Evolutionary conservation across 1,140 invertebrate genomes (phyloP).

Genomic region (Melanaphis sacchari): DNA sequence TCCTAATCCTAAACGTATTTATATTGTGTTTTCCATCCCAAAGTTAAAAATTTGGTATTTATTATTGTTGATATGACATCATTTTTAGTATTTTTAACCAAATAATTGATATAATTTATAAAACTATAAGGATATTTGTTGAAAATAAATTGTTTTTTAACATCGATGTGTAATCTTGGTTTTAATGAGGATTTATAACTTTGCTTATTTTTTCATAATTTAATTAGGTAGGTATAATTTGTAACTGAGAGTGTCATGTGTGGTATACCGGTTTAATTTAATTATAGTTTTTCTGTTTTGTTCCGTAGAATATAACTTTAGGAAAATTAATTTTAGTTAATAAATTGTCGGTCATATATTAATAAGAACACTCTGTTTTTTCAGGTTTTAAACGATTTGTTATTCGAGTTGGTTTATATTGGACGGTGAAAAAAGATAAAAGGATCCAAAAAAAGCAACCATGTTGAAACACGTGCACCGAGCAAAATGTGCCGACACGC

Average conservation of each 20-base stretch:
- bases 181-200: neutral
- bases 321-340: neutral
- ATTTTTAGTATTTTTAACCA: neutral
- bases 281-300: neutral
- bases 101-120: neutral
- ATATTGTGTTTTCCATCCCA: neutral
- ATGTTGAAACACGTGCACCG: constrained; percentile 56
- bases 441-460: neutral
- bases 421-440: neutral
- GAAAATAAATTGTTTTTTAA: neutral
- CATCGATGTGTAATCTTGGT: neutral
- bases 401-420: neutral
- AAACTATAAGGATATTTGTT: neutral
- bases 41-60: too few relatives aligned
- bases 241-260: neutral
- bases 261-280: neutral
- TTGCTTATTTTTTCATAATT: too few relatives aligned
- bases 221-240: neutral
- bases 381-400: neutral
- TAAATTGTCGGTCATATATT: neutral
- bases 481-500: constrained; percentile 35
- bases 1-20: neutral
- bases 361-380: neutral
- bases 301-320: neutral
- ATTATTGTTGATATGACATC: neutral